Evolutionary conservation across 2,113 vertebrate species (phyloP).

Genomic region (Ptilorrhoa leucosticta): DNA sequence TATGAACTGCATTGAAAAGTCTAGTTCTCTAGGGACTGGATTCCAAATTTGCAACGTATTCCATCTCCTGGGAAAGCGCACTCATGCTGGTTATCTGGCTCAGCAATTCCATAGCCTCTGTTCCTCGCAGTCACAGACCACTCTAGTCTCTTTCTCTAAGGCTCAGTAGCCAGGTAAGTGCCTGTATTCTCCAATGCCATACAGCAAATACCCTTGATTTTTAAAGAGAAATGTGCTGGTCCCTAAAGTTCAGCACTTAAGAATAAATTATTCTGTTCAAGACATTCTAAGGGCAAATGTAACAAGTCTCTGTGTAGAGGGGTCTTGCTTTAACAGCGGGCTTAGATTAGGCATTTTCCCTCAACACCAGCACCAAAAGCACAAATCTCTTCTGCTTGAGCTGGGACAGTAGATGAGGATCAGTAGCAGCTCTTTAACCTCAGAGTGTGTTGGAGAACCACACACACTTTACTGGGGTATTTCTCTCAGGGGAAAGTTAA

Average conservation of each 20-base stretch:
- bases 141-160: not conserved
- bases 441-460: not conserved
- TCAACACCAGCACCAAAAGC: constrained; percentile 45
- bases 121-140: not conserved
- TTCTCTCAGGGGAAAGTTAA: constrained; percentile 48
- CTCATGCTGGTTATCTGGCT: not conserved
- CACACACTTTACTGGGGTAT: not conserved
- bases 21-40: not conserved
- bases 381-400: constrained; percentile 6
- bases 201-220: not conserved
- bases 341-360: not conserved
- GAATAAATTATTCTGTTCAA: not conserved
- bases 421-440: constrained; percentile 2
- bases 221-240: not conserved
- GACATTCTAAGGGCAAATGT: not conserved
- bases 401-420: not conserved
- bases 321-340: not conserved
- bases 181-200: not conserved
- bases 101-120: not conserved
- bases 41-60: not conserved
- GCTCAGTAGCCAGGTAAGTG: not conserved
- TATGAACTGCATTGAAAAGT: not conserved
- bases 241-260: not conserved
- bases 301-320: not conserved
- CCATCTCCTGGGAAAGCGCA: not conserved